Evolutionary conservation across 2,888 invertebrate species (phyloP).

Genomic region (Zele albiditarsus): DNA sequence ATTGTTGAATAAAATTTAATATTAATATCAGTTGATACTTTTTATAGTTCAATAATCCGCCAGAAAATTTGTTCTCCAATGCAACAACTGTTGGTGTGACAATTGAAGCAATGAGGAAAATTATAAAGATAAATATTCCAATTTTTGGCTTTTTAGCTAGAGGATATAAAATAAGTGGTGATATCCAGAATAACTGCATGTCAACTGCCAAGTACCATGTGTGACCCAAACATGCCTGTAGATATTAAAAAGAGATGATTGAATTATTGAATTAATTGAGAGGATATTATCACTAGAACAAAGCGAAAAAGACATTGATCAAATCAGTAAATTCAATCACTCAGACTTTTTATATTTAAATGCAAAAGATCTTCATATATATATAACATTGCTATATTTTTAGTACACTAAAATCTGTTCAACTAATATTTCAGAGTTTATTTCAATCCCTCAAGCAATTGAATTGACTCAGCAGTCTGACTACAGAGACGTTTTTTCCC

Average conservation of each 20-base stretch:
- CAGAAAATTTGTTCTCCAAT: conserved; percentile 67
- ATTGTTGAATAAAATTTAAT: not conserved
- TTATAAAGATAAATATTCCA: conserved; percentile 61
- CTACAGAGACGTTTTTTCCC: too few relatives aligned
- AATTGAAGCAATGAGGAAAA: conserved; percentile 63
- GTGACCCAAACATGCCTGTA: conserved; percentile 74
- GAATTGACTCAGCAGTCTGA: too few relatives aligned
- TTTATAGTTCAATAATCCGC: conserved; percentile 6
- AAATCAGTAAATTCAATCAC: not conserved
- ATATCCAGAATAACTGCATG: conserved; percentile 76
- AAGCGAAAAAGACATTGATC: not conserved
- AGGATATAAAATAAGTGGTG: conserved; percentile 75
- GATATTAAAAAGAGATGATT: not conserved
- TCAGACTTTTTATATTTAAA: too few relatives aligned
- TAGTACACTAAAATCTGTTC: too few relatives aligned
- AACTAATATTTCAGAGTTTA: too few relatives aligned
- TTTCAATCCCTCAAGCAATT: too few relatives aligned
- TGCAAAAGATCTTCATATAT: too few relatives aligned
- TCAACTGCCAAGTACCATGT: conserved; percentile 78
- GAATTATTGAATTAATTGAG: too few relatives aligned
- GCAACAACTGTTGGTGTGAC: conserved; percentile 65
- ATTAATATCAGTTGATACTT: not conserved
- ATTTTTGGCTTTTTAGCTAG: conserved; percentile 71
- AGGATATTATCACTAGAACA: too few relatives aligned
- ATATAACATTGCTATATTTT: too few relatives aligned